Conservation (phyloP, 2,888 invertebrate genomes). For the Falcaria lacertinaria region DNA sequence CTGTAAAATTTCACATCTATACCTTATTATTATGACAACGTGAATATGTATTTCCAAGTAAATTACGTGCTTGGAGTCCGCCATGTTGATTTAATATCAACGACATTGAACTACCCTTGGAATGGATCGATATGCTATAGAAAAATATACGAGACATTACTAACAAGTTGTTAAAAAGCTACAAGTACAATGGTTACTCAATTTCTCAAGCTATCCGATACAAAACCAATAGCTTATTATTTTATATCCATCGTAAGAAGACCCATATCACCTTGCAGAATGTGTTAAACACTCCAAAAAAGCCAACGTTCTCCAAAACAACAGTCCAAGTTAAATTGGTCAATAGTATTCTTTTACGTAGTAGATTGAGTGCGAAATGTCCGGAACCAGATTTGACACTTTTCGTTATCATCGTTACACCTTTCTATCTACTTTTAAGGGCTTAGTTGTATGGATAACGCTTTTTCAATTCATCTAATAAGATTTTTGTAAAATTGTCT, state of each 20-base stretch:
- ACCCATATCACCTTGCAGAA: background rate
- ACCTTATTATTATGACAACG: too few relatives aligned
- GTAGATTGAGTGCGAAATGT: slow-evolving; percentile 58
- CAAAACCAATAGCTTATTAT: background rate
- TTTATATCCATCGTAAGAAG: background rate
- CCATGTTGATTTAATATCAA: too few relatives aligned
- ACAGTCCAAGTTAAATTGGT: slow-evolving; percentile 31
- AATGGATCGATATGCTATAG: too few relatives aligned
- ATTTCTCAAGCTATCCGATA: background rate
- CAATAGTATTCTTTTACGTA: slow-evolving; percentile 41
- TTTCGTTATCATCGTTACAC: slow-evolving; percentile 56
- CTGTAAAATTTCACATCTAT: too few relatives aligned
- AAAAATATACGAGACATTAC: too few relatives aligned
- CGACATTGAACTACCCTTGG: too few relatives aligned
- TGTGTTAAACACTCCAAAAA: background rate
- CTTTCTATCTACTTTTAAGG: slow-evolving; percentile 37
- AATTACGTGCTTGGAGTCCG: too few relatives aligned
- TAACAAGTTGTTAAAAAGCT: too few relatives aligned
- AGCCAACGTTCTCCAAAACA: background rate
- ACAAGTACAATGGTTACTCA: background rate
- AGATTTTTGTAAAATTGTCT: too few relatives aligned
- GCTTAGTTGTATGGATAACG: slow-evolving; percentile 26
- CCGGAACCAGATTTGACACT: slow-evolving; percentile 63
- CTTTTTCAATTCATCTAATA: too few relatives aligned
- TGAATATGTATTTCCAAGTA: too few relatives aligned